phyloP scores from a whole-genome alignment of 2,113 vertebrate genomes.

The Ceuthmochares aereus region DNA sequence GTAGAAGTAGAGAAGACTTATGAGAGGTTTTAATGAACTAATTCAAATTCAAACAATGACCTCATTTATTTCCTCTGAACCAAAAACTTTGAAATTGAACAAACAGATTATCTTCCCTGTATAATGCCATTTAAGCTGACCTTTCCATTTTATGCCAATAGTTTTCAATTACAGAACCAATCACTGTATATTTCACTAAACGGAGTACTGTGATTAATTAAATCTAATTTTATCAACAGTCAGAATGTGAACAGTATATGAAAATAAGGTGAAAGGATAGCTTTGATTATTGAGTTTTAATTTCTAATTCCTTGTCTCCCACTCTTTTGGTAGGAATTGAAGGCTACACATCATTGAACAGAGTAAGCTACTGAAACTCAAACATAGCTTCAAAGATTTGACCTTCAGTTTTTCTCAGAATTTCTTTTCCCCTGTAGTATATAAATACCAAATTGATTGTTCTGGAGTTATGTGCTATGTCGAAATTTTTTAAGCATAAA shows the following conservation, averaged over 20 bases:
- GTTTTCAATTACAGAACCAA: constrained; percentile 58
- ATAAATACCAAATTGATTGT: background rate
- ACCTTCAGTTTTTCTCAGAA: background rate
- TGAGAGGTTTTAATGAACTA: background rate
- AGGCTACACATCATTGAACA: constrained; percentile 8
- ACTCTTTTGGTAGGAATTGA: constrained; percentile 12
- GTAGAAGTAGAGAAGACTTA: background rate
- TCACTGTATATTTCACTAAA: constrained; percentile 42
- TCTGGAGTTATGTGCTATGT: background rate
- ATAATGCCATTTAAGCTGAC: constrained; percentile 24
- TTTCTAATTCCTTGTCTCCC: constrained; percentile 12
- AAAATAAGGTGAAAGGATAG: constrained; percentile 31
- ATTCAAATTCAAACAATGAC: constrained; percentile 5
- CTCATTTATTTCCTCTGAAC: background rate
- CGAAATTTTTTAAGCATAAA: background rate
- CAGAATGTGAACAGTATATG: constrained; percentile 42
- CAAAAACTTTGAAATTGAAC: background rate
- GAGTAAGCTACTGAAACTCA: constrained; percentile 13
- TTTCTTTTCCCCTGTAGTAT: background rate
- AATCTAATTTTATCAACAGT: constrained; percentile 60
- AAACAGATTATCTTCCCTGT: background rate
- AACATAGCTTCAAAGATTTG: background rate
- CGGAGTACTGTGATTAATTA: constrained; percentile 42
- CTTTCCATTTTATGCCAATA: constrained; percentile 46
- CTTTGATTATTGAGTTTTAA: constrained; percentile 35